Conservation (phyloP, 2,888 invertebrate species). For the Dendrolimus houi region DNA sequence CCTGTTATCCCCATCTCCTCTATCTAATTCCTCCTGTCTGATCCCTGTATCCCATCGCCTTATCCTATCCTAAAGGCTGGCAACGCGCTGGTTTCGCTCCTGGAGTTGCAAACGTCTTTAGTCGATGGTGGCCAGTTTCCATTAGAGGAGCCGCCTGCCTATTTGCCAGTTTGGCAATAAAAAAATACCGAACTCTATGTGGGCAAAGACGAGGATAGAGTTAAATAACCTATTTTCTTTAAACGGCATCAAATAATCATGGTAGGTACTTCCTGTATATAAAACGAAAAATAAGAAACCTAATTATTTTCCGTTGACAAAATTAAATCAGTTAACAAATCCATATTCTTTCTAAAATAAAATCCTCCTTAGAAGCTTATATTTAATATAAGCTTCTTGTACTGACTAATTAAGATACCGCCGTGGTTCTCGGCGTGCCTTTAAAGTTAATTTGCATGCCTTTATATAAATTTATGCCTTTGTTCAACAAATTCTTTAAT, state of each 20-base stretch:
- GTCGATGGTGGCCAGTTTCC: background rate
- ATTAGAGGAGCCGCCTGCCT: background rate
- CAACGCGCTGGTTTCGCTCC: background rate
- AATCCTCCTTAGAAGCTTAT: background rate
- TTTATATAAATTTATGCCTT: slow-evolving; percentile 8
- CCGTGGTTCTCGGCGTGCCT: slow-evolving; percentile 11
- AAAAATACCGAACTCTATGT: background rate
- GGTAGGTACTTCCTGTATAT: too few species aligned
- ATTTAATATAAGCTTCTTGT: slow-evolving; percentile 8
- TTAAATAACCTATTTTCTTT: too few species aligned
- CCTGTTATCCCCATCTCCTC: too few species aligned
- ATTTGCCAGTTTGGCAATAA: background rate
- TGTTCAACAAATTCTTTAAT: slow-evolving; percentile 13
- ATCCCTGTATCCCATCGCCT: too few species aligned
- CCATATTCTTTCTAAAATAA: background rate
- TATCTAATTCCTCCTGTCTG: too few species aligned
- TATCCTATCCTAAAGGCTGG: background rate
- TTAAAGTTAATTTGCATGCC: slow-evolving; percentile 16
- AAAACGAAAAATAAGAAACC: too few species aligned
- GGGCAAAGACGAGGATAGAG: too few species aligned
- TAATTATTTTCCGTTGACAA: background rate
- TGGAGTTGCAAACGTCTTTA: background rate
- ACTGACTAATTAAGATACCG: slow-evolving; percentile 20
- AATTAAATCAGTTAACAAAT: background rate
- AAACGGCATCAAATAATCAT: too few species aligned